Percentiles rank a stretch among this genome's conserved stretches.
Conservation (phyloP, 2,888 invertebrate species). For the Mactromeris polynyma region DNA sequence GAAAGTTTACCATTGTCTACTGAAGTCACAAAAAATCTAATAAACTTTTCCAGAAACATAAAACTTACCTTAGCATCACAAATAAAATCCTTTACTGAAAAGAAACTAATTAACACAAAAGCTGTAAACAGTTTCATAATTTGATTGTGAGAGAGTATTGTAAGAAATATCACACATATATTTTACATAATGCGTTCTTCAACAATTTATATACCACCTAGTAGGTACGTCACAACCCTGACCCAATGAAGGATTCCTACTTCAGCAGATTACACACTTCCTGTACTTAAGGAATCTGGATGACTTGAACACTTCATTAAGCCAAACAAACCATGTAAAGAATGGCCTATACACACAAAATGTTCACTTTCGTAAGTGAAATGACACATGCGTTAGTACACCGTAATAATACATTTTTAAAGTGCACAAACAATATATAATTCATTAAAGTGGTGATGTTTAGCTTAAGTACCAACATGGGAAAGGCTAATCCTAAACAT, state of each 20-base stretch:
- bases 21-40: neutral
- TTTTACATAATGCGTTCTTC: neutral
- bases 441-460: no score
- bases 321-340: neutral
- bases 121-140: neutral
- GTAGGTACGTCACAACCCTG: neutral
- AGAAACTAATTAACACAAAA: neutral
- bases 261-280: neutral
- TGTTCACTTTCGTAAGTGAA: no score
- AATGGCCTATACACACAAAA: no score
- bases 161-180: neutral
- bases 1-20: no score
- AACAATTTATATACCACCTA: neutral
- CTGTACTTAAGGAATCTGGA: neutral
- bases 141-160: neutral
- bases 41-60: neutral
- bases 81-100: neutral
- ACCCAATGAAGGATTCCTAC: neutral
- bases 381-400: no score
- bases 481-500: no score
- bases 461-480: no score
- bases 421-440: no score
- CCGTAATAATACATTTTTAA: no score
- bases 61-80: slow-evolving; percentile 3
- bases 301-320: neutral